A percentile compares a stretch with the other conserved stretches of the same genome.
phyloP scores from a whole-genome alignment of 2,113 vertebrate species.

The Xyrauchen texanus region DNA sequence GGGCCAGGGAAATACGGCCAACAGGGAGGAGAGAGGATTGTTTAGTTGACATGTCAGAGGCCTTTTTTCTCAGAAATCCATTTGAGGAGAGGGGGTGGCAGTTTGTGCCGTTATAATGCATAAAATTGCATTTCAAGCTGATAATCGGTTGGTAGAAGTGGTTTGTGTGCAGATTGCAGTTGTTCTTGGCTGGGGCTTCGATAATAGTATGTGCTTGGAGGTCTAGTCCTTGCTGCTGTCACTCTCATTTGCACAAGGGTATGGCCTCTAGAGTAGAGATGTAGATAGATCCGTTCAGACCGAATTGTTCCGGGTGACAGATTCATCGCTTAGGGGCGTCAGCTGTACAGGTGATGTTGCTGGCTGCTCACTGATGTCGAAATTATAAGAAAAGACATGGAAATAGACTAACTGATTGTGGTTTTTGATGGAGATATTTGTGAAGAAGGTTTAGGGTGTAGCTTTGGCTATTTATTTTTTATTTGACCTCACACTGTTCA shows the following conservation, averaged over 20 bases:
- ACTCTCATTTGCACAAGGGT: slow-evolving; percentile 59
- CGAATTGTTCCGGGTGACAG: slow-evolving; percentile 45
- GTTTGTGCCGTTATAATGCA: slow-evolving; percentile 76
- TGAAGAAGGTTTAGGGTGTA: neutral
- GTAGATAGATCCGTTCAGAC: slow-evolving; percentile 35
- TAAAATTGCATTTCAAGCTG: slow-evolving; percentile 78
- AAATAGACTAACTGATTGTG: slow-evolving; percentile 21
- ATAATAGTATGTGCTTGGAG: slow-evolving; percentile 37
- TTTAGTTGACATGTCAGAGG: slow-evolving; percentile 72
- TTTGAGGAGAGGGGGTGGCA: slow-evolving; percentile 55
- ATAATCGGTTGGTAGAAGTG: slow-evolving; percentile 48
- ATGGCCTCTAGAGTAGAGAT: slow-evolving; percentile 42
- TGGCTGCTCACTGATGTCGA: slow-evolving; percentile 6
- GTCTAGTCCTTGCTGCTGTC: slow-evolving; percentile 65
- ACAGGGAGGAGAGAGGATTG: slow-evolving; percentile 66
- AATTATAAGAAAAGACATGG: neutral
- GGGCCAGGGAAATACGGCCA: slow-evolving; percentile 52
- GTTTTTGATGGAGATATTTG: neutral
- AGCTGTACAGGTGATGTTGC: slow-evolving; percentile 12
- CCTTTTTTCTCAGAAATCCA: slow-evolving; percentile 64
- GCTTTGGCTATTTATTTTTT: neutral
- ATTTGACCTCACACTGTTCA: too few species aligned
- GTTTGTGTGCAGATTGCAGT: slow-evolving; percentile 60
- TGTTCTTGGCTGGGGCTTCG: slow-evolving; percentile 7
- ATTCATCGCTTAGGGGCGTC: slow-evolving; percentile 24